Evolutionary conservation across 2,113 vertebrate genomes (phyloP).

Genomic region (Asarcornis scutulata): DNA sequence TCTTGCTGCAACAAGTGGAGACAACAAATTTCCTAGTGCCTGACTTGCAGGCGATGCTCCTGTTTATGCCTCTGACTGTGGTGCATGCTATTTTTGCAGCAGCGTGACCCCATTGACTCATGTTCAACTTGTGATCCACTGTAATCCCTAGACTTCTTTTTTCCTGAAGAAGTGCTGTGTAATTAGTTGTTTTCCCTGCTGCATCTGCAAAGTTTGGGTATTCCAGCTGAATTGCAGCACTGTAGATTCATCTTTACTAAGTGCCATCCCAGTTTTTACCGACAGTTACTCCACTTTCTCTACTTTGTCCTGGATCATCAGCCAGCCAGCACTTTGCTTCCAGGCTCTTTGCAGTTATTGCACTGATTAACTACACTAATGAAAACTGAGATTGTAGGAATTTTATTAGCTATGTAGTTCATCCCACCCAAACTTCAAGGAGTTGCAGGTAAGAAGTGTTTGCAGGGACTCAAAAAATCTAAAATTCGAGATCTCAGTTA

Average conservation of each 20-base stretch:
- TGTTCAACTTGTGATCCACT: background rate
- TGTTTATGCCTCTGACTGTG: background rate
- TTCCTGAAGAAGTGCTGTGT: background rate
- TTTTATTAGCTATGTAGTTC: background rate
- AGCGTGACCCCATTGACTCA: conserved; percentile 1
- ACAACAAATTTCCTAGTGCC: background rate
- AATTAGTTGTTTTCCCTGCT: background rate
- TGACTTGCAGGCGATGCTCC: background rate
- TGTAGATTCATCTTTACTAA: background rate
- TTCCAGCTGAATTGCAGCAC: background rate
- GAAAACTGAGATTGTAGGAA: background rate
- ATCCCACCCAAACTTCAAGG: background rate
- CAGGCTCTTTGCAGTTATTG: background rate
- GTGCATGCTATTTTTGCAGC: background rate
- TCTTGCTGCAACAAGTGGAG: background rate
- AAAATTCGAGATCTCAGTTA: background rate
- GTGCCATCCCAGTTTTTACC: background rate
- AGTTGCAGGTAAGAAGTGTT: accelerated
- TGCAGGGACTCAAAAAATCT: background rate
- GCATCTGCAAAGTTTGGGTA: background rate
- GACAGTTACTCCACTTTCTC: background rate
- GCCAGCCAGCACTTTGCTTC: background rate
- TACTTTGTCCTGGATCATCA: background rate
- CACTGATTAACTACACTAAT: background rate
- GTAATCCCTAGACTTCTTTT: background rate